Conservation (phyloP, 2,888 invertebrate genomes). For the Fragum sueziense region DNA sequence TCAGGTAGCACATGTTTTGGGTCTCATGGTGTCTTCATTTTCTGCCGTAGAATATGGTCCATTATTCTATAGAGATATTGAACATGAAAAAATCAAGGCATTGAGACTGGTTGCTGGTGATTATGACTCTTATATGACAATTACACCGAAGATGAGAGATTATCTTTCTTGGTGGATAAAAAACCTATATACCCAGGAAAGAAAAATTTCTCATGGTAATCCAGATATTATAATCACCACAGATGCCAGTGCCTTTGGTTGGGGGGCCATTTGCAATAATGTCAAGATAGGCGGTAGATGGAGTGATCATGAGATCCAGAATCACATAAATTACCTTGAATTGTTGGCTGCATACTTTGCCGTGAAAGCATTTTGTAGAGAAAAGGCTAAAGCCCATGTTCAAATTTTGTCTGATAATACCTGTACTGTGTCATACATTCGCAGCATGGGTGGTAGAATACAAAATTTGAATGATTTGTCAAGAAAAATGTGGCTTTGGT, state of each 20-base stretch:
- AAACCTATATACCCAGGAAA: neutral
- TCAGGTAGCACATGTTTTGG: neutral
- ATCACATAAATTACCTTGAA: conserved; percentile 15
- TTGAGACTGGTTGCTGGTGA: conserved; percentile 1
- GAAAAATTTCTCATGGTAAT: conserved; percentile 16
- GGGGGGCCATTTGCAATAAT: conserved; percentile 21
- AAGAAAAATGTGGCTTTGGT: conserved; percentile 17
- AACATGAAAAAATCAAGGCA: conserved; percentile 18
- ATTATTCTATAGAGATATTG: conserved; percentile 24
- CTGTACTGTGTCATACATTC: conserved; percentile 14
- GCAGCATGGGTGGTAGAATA: conserved; percentile 11
- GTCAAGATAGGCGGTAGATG: neutral
- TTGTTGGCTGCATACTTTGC: neutral
- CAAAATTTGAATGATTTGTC: neutral
- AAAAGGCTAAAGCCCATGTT: conserved; percentile 3
- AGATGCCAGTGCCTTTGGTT: conserved; percentile 26
- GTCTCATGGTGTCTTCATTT: conserved; percentile 27
- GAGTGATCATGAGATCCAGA: conserved; percentile 12
- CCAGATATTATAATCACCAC: conserved; percentile 19
- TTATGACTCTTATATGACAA: conserved; percentile 13
- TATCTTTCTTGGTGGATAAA: conserved; percentile 28
- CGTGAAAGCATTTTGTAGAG: conserved; percentile 9
- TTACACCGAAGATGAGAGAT: conserved; percentile 3
- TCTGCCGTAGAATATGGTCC: conserved; percentile 25
- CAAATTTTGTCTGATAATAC: conserved; percentile 13